Base-by-base conservation (phyloP, 1,140 invertebrate species). In the Hirudo medicinalis region DNA sequence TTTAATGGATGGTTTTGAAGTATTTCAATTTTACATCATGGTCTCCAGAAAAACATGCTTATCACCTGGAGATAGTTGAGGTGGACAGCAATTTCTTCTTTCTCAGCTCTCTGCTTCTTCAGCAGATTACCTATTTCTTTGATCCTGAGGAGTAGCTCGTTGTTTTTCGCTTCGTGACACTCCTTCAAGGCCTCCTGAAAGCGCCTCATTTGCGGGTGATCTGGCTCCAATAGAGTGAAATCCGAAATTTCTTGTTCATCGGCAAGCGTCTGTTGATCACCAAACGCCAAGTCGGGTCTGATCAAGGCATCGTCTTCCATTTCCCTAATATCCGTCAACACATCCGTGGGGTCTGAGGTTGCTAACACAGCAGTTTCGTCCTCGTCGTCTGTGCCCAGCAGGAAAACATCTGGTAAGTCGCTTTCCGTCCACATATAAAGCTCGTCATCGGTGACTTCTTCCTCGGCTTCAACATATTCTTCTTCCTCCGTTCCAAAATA, bases 231-330 rank as follows among this genome's bases (percentile, higher is more conserved):
- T 1, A 63, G 19, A 11, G 57, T 63, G 19, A 63, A 63, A 32
- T 63, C 57, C 3, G 22, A 25, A 63, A 32, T 63, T 63, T 63
- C 57, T 32, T 63, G 57, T 20, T 63, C 43, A 17, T 49, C 43
- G 13, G 43, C 43, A 15, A 8, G 43, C 1, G 43, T 49, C 9
- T 15, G 43, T 13, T 49, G 25, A 32, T 29, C 27, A 36, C n/a
- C 27, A 54, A 70, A 29, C 70, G 40, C 66, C 19, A 32, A 4
- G 36, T 43, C 5, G 15, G 36, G 32, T 32, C 53, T 27, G 25
- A 70, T 29, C 22, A n/a, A 72, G 27, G 29, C 49, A 53, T 17
- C 63, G 57, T 54, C 71, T 72, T 43, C 22, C 9, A 13, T 54
- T 13, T 36, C 27, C 25, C 22, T 11, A 32, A 25, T 40, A 32